phyloP scores from a whole-genome alignment of 1,140 invertebrate species.

The Drosophila pachea region DNA sequence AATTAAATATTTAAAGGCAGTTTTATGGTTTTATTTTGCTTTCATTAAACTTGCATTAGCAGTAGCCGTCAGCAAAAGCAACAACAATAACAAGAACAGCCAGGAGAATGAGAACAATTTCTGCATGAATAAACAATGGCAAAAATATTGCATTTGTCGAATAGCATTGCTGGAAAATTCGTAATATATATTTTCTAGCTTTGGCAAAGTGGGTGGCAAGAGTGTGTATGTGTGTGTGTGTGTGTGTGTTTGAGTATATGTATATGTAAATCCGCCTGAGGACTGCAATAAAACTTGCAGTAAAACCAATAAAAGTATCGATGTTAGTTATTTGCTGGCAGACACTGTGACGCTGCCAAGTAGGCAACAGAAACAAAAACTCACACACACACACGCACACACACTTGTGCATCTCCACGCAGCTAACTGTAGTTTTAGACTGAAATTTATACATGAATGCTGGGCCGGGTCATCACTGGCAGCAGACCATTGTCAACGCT shows the following conservation, averaged over 20 bases:
- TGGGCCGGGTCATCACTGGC: constrained; percentile 26
- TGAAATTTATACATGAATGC: constrained; percentile 7
- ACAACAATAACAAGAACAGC: too few species aligned
- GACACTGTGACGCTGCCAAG: constrained; percentile 29
- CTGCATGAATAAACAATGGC: constrained; percentile 32
- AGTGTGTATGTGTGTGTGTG: too few species aligned
- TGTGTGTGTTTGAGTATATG: too few species aligned
- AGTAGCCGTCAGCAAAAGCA: constrained; percentile 10
- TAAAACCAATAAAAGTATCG: constrained; percentile 31
- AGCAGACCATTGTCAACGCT: constrained; percentile 38
- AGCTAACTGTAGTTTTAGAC: constrained; percentile 1
- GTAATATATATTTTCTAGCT: constrained; percentile 8
- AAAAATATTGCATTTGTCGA: constrained; percentile 41
- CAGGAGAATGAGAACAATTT: too few species aligned
- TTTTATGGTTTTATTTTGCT: constrained; percentile 9
- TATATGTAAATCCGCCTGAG: constrained; percentile 26
- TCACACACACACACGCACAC: too few species aligned
- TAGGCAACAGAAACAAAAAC: constrained; percentile 39
- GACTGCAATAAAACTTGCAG: constrained; percentile 22
- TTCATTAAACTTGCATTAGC: constrained; percentile 16
- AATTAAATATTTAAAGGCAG: constrained; percentile 30
- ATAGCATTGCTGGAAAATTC: constrained; percentile 18
- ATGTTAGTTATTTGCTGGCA: constrained; percentile 25
- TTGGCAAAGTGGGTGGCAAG: neutral
- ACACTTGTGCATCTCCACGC: neutral